Percentiles rank a stretch among this genome's conserved stretches.
Evolutionary conservation across 2,888 invertebrate genomes (phyloP).

Genomic region (Mystacides longicornis): DNA sequence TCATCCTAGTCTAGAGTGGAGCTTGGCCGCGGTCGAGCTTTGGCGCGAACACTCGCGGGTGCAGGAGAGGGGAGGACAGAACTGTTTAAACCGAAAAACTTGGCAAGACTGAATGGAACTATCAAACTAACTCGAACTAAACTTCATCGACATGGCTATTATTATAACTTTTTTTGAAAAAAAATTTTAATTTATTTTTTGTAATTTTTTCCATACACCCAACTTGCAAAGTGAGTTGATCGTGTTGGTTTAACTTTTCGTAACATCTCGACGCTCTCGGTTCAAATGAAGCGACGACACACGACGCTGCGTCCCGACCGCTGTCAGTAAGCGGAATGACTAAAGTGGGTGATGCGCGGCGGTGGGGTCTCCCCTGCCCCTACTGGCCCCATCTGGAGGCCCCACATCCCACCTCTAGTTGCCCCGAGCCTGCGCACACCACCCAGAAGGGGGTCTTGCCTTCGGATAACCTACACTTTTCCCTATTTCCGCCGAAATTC

Average conservation of each 20-base stretch:
- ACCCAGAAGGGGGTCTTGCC: neutral
- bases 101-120: constrained; percentile 7
- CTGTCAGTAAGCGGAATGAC: neutral
- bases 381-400: too few species aligned
- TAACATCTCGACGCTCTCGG: constrained; percentile 4
- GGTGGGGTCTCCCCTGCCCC: neutral
- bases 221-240: neutral
- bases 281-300: constrained; percentile 3
- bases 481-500: too few species aligned
- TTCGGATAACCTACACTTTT: neutral
- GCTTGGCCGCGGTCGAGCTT: constrained; percentile 16
- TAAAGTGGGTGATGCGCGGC: neutral
- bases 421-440: neutral
- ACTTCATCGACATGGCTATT: too few species aligned
- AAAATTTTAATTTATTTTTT: neutral
- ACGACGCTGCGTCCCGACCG: neutral
- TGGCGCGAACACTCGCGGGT: constrained; percentile 11
- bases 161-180: neutral
- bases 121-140: constrained; percentile 5
- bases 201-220: neutral
- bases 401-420: neutral
- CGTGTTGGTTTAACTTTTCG: neutral
- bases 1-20: constrained; percentile 20
- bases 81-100: constrained; percentile 3
- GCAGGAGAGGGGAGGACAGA: constrained; percentile 1